phyloP scores from a whole-genome alignment of 2,113 vertebrate genomes.

The Paradisaea rubra region DNA sequence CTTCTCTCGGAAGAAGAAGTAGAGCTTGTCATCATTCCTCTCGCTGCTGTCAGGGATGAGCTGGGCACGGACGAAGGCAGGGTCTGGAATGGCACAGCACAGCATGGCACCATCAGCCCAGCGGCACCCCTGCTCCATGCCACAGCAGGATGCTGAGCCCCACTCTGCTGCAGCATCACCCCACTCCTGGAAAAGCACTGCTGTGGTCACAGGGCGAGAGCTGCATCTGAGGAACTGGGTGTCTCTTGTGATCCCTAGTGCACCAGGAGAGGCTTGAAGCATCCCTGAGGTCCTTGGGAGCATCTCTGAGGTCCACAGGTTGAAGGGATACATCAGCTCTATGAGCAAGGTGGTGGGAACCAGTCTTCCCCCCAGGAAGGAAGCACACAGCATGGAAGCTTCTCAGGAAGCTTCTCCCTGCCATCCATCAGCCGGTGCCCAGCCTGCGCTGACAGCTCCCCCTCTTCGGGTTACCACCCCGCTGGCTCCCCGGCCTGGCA shows the following conservation, averaged over 20 bases:
- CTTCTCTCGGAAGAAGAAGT: conserved; percentile 99
- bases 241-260: neutral
- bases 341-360: neutral
- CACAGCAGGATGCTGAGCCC: accelerated
- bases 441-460: conserved; percentile 40
- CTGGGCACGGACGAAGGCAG: conserved; percentile 90
- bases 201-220: neutral
- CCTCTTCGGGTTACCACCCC: conserved; percentile 39
- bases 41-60: conserved; percentile 96
- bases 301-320: neutral
- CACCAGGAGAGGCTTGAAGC: neutral
- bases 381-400: conserved; percentile 8
- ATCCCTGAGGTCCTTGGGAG: neutral
- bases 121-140: neutral
- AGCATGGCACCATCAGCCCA: neutral
- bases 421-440: conserved; percentile 21
- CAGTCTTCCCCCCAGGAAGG: neutral
- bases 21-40: conserved; percentile 97
- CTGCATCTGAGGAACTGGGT: neutral
- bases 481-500: neutral
- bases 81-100: conserved; percentile 71
- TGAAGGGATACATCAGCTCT: neutral
- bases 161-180: neutral
- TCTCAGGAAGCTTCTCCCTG: conserved; percentile 38
- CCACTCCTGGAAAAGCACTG: neutral